Conservation (phyloP, 2,888 invertebrate species). For the Neoascia interrupta region DNA sequence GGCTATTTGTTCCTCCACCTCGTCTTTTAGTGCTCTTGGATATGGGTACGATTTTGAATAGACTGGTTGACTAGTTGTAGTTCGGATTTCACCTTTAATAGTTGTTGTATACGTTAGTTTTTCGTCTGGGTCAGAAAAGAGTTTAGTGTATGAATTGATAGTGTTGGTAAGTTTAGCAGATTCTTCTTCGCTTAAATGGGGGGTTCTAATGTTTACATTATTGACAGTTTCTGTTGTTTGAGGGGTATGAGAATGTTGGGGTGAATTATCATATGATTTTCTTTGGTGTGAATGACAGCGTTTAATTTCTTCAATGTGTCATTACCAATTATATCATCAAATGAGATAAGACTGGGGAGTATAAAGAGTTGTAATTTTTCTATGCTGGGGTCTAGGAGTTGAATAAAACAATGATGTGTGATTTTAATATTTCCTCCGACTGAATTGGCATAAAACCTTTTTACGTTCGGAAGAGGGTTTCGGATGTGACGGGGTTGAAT, state of each 20-base stretch:
- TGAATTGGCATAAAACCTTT: slow-evolving; percentile 38
- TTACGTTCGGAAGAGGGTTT: slow-evolving; percentile 35
- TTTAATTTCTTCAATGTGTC: slow-evolving; percentile 16
- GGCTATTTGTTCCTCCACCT: slow-evolving; percentile 28
- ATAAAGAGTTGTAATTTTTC: slow-evolving; percentile 17
- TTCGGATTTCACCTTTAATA: slow-evolving; percentile 33
- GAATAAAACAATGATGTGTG: slow-evolving; percentile 5
- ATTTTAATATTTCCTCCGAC: slow-evolving; percentile 37
- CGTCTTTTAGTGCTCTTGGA: slow-evolving; percentile 28
- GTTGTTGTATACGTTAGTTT: slow-evolving; percentile 30
- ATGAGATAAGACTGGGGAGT: slow-evolving; percentile 13
- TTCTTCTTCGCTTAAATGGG: slow-evolving; percentile 16
- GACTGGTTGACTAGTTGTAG: slow-evolving; percentile 16
- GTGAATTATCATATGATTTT: slow-evolving; percentile 11
- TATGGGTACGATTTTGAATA: slow-evolving; percentile 43
- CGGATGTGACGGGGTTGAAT: slow-evolving; percentile 21
- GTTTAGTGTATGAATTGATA: neutral
- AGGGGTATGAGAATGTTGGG: slow-evolving; percentile 7
- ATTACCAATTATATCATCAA: slow-evolving; percentile 7
- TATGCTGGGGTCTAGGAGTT: slow-evolving; percentile 1
- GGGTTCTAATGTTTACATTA: slow-evolving; percentile 12
- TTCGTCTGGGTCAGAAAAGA: slow-evolving; percentile 28
- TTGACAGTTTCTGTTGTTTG: slow-evolving; percentile 29
- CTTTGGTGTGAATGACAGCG: slow-evolving; percentile 8
- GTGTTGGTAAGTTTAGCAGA: slow-evolving; percentile 4